These are phyloP conservation scores for Ceyx melanurus DNA, from an alignment of 2,113 vertebrate species.

Conservation along the genomic window DNA sequence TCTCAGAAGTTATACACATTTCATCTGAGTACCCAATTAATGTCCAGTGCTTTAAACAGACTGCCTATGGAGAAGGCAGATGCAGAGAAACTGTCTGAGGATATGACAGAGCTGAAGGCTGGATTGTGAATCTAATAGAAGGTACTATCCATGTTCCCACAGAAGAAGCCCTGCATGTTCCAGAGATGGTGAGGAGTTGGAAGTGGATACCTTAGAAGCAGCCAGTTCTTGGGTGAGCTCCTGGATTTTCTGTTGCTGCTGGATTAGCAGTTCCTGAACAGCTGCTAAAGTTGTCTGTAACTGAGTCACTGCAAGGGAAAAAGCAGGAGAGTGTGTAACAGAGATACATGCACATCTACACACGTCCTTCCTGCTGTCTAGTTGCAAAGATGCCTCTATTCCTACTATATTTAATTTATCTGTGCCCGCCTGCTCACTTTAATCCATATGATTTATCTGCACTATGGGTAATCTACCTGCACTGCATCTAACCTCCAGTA, in stretches of 20 bases:
- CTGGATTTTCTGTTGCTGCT: constrained; percentile 94
- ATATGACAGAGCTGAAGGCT: neutral
- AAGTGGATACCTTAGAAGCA: constrained; percentile 82
- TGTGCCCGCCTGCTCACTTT: constrained; percentile 39
- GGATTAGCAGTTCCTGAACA: constrained; percentile 90
- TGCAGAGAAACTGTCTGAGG: neutral
- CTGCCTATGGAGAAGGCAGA: neutral
- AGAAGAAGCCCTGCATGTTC: neutral
- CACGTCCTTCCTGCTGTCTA: neutral
- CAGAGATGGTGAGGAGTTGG: neutral
- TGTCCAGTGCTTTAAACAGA: neutral
- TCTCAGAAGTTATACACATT: neutral
- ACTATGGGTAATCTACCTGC: constrained; percentile 65
- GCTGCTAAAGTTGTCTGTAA: constrained; percentile 90
- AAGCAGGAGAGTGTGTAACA: neutral
- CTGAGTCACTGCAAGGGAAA: constrained; percentile 85
- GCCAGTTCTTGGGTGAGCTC: constrained; percentile 90
- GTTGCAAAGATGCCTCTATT: constrained; percentile 41
- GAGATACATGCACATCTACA: neutral
- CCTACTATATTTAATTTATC: constrained; percentile 54
- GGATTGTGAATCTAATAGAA: neutral
- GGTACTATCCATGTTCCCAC: neutral
- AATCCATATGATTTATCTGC: constrained; percentile 65
- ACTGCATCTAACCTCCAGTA: constrained; percentile 70
- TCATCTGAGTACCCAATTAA: neutral